A percentile compares a stretch with the other conserved stretches of the same genome.
phyloP scores from a whole-genome alignment of 1,140 invertebrate genomes.

The Acromyrmex charruanus region DNA sequence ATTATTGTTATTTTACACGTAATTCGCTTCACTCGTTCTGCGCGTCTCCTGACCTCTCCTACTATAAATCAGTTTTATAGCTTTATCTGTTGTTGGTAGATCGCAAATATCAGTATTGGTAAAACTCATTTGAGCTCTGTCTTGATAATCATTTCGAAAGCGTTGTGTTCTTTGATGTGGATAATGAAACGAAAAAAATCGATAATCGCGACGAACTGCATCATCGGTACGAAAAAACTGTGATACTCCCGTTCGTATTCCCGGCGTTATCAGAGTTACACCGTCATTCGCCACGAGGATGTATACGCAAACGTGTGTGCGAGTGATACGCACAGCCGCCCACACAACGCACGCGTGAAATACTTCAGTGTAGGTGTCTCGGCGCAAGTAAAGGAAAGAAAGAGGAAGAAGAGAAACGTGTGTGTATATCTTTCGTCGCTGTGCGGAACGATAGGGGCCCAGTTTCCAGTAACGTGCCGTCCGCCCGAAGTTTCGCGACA shows the following conservation, averaged over 20 bases:
- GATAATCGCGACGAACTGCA: conserved; percentile 15
- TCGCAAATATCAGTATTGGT: neutral
- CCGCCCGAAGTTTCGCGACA: conserved; percentile 44
- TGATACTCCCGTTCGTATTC: conserved; percentile 11
- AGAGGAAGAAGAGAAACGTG: conserved; percentile 55
- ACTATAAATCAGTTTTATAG: neutral
- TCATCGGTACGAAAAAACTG: neutral
- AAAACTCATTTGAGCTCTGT: neutral
- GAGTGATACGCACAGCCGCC: conserved; percentile 2
- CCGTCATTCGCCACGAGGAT: conserved; percentile 25
- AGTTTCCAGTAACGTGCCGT: conserved; percentile 61
- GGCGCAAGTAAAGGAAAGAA: conserved; percentile 39
- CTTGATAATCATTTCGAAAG: neutral
- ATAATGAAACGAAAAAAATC: neutral
- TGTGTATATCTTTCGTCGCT: conserved; percentile 5
- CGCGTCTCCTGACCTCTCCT: neutral
- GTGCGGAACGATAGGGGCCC: conserved; percentile 50
- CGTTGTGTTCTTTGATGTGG: neutral
- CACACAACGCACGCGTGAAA: conserved; percentile 7
- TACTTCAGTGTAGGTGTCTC: conserved; percentile 19
- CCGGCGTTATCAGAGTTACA: conserved; percentile 49
- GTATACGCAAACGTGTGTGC: conserved; percentile 9
- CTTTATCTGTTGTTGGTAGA: neutral
- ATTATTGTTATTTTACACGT: neutral
- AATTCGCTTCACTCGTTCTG: neutral